Percentiles rank a stretch among this genome's conserved stretches.
These are phyloP conservation scores for Anas bahamensis DNA, from an alignment of 2,797 vertebrate species.

Conservation along the genomic window DNA sequence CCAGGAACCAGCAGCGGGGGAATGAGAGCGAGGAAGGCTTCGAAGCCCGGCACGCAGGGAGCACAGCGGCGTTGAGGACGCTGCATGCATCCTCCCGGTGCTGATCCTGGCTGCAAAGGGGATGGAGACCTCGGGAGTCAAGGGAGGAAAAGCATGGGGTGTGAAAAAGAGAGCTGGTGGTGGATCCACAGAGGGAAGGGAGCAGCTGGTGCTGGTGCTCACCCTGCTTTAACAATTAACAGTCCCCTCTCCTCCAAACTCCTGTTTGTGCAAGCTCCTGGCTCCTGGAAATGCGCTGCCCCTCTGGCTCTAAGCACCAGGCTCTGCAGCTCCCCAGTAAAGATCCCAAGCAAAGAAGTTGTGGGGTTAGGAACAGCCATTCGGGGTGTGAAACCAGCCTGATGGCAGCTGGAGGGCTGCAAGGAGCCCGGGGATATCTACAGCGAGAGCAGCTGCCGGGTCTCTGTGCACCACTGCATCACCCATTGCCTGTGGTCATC, in stretches of 20 bases:
- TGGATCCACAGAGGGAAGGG: not conserved
- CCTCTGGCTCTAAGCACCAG: not conserved
- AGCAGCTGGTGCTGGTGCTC: not conserved
- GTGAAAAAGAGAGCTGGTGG: not conserved
- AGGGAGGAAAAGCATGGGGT: not conserved
- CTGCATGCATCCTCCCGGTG: fast-evolving
- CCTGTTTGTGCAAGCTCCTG: not conserved
- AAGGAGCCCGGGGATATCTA: not conserved
- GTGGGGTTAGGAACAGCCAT: not conserved
- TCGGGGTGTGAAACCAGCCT: not conserved
- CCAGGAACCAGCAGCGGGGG: not conserved
- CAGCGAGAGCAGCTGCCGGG: not conserved
- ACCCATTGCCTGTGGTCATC: slow-evolving; percentile 4
- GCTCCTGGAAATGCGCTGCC: not conserved
- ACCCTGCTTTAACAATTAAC: not conserved
- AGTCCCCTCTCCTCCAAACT: not conserved
- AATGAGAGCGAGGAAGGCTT: not conserved
- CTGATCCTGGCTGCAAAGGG: fast-evolving
- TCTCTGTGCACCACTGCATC: not conserved
- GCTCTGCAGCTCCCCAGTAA: not conserved
- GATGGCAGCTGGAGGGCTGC: slow-evolving; percentile 12
- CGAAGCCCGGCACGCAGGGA: not conserved
- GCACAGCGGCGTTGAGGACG: not conserved
- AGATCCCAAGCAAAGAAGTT: not conserved
- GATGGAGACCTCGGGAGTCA: not conserved